A percentile compares a stretch with the other conserved stretches of the same genome.
phyloP scores from a whole-genome alignment of 2,113 vertebrate genomes.

The Lota lota region DNA sequence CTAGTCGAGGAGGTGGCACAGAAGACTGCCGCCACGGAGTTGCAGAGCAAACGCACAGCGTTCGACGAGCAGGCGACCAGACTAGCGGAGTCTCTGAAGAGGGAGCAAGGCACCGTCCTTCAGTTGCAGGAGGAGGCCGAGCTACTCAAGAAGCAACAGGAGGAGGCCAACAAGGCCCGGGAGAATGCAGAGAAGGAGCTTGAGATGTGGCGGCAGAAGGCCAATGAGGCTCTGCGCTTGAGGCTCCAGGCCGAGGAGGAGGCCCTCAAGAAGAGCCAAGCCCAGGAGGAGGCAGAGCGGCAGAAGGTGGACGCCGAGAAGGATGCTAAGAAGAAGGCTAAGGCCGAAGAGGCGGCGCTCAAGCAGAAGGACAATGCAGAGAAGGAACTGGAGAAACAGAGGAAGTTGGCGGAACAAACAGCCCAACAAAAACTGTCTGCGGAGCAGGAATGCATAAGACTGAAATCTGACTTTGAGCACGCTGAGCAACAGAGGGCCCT shows the following conservation, averaged over 20 bases:
- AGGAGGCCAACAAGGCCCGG: constrained; percentile 80
- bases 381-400: constrained; percentile 88
- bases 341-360: constrained; percentile 86
- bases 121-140: constrained; percentile 90
- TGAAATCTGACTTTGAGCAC: constrained; percentile 88
- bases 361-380: constrained; percentile 91
- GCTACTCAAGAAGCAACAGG: constrained; percentile 80
- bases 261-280: constrained; percentile 86
- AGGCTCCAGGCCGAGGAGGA: constrained; percentile 91
- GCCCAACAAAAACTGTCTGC: constrained; percentile 86
- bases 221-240: constrained; percentile 89
- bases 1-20: constrained; percentile 85
- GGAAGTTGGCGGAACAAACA: constrained; percentile 82
- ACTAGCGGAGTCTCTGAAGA: constrained; percentile 86
- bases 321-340: constrained; percentile 84
- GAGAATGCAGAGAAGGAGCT: constrained; percentile 88
- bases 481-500: constrained; percentile 87
- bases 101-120: constrained; percentile 83
- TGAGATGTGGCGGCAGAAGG: constrained; percentile 92
- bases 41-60: constrained; percentile 81
- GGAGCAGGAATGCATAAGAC: constrained; percentile 90
- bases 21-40: constrained; percentile 76
- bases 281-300: constrained; percentile 91
- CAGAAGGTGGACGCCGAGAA: constrained; percentile 91
- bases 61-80: constrained; percentile 79